Evolutionary conservation across 2,797 vertebrate species (phyloP), one percentile per base, ranked within the genome.

Genomic region (Onychomys torridus): DNA sequence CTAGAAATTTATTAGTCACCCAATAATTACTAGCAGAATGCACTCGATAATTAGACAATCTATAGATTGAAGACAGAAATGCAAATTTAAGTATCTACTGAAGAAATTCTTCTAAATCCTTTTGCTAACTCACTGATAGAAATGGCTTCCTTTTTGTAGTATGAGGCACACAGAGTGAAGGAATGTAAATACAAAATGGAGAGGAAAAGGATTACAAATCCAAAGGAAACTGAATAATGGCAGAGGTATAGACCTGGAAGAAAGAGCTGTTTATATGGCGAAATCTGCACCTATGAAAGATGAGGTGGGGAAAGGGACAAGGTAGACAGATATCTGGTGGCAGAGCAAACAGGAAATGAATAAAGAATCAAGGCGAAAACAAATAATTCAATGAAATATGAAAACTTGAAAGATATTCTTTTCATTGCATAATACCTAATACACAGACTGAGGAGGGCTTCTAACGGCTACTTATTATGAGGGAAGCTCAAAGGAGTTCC

Each of bases 321-420:
- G 6, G 4, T 6, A 59, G 46, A 46, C 59, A 77, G 59, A 10
- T 67, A 61, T 14, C 81, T 43, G 17, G 25, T 13, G 61, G n/a
- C 21, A 10, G 23, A 10, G 37, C 40, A 75, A 91, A 75, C 49
- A 12, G 67, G 49, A 82, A 78, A 90, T 34, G 16, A 43, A 67
- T 37, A 46, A 81, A 89, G 40, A 90, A 84, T 61, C 71, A 90
- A 43, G 17, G 87, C 23, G n/a, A 79, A 57, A 90, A 92, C 67
- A 52, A 94, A 88, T 90, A 88, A 95, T 69, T 90, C 46, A 69
- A 16, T 63, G 25, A 90, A 94, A 90, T 55, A 76, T 61, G 55
- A 90, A 93, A 83, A 83, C 13, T 37, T 73, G 67, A 67, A 94
- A 40, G 52, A 75, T 83, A 19, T 63, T 94, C 57, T 87, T 90